Percentiles rank a stretch among this genome's conserved stretches.
Evolutionary conservation across 2,797 vertebrate species (phyloP).

Genomic region (Rhinichthys osculus): DNA sequence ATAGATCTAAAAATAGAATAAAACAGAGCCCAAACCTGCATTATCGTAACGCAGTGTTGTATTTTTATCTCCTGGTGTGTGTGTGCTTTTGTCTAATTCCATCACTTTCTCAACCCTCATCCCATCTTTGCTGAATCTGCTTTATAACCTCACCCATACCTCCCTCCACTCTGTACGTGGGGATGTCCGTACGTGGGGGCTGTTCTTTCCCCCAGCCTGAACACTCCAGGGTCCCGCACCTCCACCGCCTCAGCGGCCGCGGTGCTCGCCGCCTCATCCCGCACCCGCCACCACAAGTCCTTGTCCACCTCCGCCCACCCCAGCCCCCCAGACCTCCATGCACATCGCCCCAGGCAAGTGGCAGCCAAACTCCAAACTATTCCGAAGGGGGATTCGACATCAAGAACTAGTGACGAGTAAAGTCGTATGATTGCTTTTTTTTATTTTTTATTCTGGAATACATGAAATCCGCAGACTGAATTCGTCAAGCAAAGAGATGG

Average conservation of each 20-base stretch:
- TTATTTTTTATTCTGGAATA: background rate
- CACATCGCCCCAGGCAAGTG: constrained; percentile 84
- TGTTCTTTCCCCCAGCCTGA: constrained; percentile 74
- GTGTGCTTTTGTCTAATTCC: constrained; percentile 35
- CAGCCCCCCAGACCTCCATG: constrained; percentile 81
- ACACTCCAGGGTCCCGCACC: constrained; percentile 81
- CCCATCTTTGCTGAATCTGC: constrained; percentile 41
- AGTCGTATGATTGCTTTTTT: background rate
- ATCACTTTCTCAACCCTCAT: constrained; percentile 21
- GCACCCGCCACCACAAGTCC: constrained; percentile 84
- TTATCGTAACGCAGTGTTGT: constrained; percentile 31
- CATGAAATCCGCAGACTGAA: background rate
- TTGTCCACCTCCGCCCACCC: constrained; percentile 81
- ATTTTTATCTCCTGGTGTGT: constrained; percentile 32
- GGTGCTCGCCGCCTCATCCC: constrained; percentile 76
- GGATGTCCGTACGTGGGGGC: constrained; percentile 43
- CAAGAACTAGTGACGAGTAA: background rate
- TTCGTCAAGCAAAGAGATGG: background rate
- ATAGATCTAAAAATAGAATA: constrained; percentile 8
- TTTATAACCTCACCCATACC: constrained; percentile 48
- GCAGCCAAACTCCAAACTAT: constrained; percentile 31
- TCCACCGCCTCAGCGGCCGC: constrained; percentile 81
- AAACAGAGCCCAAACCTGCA: constrained; percentile 41
- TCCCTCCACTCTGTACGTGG: constrained; percentile 45
- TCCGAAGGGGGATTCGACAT: constrained; percentile 1